Conservation (phyloP, 2,888 invertebrate genomes). For the Oscheius sp. region DNA sequence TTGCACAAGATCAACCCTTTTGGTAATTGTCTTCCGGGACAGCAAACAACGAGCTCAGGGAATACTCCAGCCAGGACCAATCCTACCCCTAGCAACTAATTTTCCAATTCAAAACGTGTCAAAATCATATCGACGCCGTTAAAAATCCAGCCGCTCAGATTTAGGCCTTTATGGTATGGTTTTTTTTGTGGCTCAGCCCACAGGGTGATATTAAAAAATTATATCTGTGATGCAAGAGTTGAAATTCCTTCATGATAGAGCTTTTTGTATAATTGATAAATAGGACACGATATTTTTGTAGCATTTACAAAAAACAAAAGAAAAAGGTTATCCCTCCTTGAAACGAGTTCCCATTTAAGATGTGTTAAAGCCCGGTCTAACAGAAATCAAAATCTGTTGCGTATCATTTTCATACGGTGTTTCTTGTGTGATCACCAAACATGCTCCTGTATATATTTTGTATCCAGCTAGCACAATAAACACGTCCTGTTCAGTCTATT, state of each 20-base stretch:
- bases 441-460: not conserved
- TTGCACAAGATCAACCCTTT: slow-evolving; percentile 68
- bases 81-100: not conserved
- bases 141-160: not conserved
- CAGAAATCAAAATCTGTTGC: not conserved
- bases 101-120: not conserved
- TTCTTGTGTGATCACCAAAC: not conserved
- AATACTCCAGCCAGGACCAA: not conserved
- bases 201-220: not conserved
- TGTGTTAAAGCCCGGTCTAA: not conserved
- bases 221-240: slow-evolving; percentile 5
- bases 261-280: no score
- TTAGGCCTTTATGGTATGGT: not conserved
- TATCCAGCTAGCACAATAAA: not conserved
- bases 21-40: slow-evolving; percentile 34
- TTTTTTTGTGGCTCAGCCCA: not conserved
- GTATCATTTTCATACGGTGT: not conserved
- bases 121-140: slow-evolving; percentile 3
- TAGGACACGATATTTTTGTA: no score
- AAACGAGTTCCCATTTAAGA: not conserved
- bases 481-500: no score
- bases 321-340: not conserved
- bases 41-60: not conserved
- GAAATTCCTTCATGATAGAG: no score
- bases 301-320: no score